Base-by-base conservation (phyloP, 2,113 vertebrate genomes). In the Sinocyclocheilus anshuiensis region DNA sequence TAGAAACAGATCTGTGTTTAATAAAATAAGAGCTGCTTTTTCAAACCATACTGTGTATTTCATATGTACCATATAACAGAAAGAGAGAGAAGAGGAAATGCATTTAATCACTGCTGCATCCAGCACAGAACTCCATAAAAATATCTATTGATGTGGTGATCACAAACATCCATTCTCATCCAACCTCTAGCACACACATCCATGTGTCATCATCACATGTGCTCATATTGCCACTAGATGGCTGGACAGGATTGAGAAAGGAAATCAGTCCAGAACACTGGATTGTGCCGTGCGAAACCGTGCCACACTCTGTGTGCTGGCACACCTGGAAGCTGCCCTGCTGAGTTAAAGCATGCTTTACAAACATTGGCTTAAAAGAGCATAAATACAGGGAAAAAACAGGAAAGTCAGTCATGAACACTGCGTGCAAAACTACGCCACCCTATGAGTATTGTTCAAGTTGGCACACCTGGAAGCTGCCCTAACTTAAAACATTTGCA, bases 201-300 rank as follows among this genome's bases (percentile, higher is more conserved):
- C 4, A 48, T 24, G 42, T 79, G 29, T 39, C 33, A 0, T 63
- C 8, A 15, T 59, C 53, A 59, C 15, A 16, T 18, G 22, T 24
- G 12, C 7, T 61, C 7, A 10, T 80, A 8, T 15, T 77, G 29
- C 92, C 93, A 93, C 91, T 90, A 93, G 92, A 87, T 90, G 91
- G 92, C 89, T 57, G 83, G 89, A 72, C 87, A 78, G 89, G 71
- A 77, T 9, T 36, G 15, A 24, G 55, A 80, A 3, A 42, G 22
- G 24, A 42, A 24, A 61, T 42, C 20, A 42, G 53, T 29, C 61
- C 84, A 53, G 24, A 71, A 36, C 67, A 36, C 16, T 13, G 10
- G 59, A n/a, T 22, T 0, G 39, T 74, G 36, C 36, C 36, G 0
- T 74, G 71, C 1, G 4, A 74, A 74, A 10, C 71, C 11, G 4